Percentiles rank a stretch among this genome's conserved stretches.
Evolutionary conservation across 2,888 invertebrate genomes (phyloP).

Genomic region (Seira musarum): DNA sequence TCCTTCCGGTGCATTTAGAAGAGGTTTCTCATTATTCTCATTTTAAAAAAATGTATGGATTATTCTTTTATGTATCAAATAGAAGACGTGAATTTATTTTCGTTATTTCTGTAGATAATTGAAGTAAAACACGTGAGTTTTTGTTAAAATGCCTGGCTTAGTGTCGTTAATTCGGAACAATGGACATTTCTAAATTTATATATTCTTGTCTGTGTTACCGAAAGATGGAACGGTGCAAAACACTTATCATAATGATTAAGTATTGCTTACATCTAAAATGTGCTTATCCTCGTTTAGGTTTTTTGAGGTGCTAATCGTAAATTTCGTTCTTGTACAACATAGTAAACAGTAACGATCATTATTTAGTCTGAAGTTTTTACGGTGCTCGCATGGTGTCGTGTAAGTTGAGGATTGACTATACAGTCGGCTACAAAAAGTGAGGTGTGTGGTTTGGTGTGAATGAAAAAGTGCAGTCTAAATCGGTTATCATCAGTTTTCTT

Average conservation of each 20-base stretch:
- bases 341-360: too few relatives aligned
- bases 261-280: too few relatives aligned
- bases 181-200: neutral
- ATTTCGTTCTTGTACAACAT: too few relatives aligned
- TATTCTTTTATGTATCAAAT: too few relatives aligned
- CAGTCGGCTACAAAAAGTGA: too few relatives aligned
- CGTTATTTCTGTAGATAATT: neutral
- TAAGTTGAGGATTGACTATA: too few relatives aligned
- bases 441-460: neutral
- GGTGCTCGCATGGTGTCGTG: too few relatives aligned
- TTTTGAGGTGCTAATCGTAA: too few relatives aligned
- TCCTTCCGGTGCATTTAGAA: neutral
- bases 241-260: too few relatives aligned
- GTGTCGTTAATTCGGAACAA: slow-evolving; percentile 9
- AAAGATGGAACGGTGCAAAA: slow-evolving; percentile 28
- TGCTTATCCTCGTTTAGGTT: too few relatives aligned
- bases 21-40: neutral
- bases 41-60: neutral
- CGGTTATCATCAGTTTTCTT: slow-evolving; percentile 36
- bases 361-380: too few relatives aligned
- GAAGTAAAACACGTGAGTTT: neutral
- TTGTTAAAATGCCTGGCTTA: neutral
- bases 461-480: slow-evolving; percentile 40
- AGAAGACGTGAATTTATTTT: too few relatives aligned
- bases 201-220: neutral